Evolutionary conservation across 2,888 invertebrate species (phyloP).

Genomic region (Papilio gigon): DNA sequence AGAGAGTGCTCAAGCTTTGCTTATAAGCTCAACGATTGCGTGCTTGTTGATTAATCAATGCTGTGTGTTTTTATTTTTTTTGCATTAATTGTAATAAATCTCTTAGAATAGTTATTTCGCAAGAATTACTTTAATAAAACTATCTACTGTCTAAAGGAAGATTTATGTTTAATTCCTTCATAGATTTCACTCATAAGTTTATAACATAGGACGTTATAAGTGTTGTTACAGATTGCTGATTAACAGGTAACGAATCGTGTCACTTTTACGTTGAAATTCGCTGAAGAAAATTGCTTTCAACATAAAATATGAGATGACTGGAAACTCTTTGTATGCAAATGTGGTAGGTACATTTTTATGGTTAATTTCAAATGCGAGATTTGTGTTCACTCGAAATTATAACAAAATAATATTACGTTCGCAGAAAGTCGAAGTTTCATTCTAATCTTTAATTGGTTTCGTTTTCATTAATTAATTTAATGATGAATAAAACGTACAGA

Average conservation of each 20-base stretch:
- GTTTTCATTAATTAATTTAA: too few relatives aligned
- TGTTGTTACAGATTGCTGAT: constrained; percentile 5
- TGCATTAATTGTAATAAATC: background rate
- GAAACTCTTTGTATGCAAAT: constrained; percentile 39
- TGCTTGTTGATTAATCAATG: background rate
- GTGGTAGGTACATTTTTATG: constrained; percentile 19
- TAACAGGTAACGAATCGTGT: constrained; percentile 11
- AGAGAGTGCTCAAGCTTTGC: constrained; percentile 1
- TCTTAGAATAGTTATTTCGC: background rate
- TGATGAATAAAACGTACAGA: too few relatives aligned
- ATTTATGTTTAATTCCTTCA: too few relatives aligned
- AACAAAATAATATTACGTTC: background rate
- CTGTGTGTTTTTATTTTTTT: background rate
- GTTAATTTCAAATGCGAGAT: constrained; percentile 29
- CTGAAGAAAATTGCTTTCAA: constrained; percentile 33
- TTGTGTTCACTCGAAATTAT: constrained; percentile 16
- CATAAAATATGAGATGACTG: constrained; percentile 36
- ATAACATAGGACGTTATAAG: too few relatives aligned
- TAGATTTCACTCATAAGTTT: too few relatives aligned
- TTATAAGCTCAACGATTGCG: background rate
- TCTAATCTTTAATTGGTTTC: background rate
- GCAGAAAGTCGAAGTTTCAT: background rate
- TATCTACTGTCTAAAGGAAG: too few relatives aligned
- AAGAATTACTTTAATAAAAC: too few relatives aligned
- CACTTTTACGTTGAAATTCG: constrained; percentile 17